These are phyloP conservation scores for Girardinus metallicus DNA, from an alignment of 2,797 vertebrate species.

Conservation along the genomic window DNA sequence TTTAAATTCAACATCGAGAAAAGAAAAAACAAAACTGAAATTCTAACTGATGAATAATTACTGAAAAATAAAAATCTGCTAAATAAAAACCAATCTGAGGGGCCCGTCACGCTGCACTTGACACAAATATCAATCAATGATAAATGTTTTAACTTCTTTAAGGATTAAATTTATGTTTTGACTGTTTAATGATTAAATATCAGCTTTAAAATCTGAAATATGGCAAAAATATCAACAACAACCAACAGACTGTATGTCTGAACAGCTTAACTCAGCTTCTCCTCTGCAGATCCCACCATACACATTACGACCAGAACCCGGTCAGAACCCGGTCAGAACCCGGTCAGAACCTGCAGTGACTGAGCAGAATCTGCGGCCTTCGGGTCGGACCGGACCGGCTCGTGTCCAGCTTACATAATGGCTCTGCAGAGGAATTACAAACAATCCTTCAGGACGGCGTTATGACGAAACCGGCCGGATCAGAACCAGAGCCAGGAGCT, in stretches of 20 bases:
- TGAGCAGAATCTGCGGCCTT: not conserved
- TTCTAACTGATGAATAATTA: too few species aligned
- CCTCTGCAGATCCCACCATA: not conserved
- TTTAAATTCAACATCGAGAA: not conserved
- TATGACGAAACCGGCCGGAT: not conserved
- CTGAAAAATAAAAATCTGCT: too few species aligned
- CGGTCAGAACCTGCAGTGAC: not conserved
- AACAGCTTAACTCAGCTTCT: not conserved
- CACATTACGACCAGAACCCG: not conserved
- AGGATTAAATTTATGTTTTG: too few species aligned
- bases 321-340: not conserved
- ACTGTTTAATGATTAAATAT: too few species aligned
- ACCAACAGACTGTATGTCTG: not conserved
- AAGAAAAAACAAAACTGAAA: too few species aligned
- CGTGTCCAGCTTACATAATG: not conserved
- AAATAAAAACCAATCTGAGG: too few species aligned
- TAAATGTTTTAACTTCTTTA: too few species aligned
- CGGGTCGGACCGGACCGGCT: too few species aligned
- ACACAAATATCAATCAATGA: too few species aligned
- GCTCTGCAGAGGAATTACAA: not conserved
- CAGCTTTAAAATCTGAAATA: not conserved
- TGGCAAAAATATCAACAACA: too few species aligned
- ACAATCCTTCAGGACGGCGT: not conserved
- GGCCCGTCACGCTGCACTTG: too few species aligned
- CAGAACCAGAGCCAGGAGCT: not conserved